Base-by-base conservation (phyloP, 2,888 invertebrate genomes). In the Drosophila eohydei region DNA sequence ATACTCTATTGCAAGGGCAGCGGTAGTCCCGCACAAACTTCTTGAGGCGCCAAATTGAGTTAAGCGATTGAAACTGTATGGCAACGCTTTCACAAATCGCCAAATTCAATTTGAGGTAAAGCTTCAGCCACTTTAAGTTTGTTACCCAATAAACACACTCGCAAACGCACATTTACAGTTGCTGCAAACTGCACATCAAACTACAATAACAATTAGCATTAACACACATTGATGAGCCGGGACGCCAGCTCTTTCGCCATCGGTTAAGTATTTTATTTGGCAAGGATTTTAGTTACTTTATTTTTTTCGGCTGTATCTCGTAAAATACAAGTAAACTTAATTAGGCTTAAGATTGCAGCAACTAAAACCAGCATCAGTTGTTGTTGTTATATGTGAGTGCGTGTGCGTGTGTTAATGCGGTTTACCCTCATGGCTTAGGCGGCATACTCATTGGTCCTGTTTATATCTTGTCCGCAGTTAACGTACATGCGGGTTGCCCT, bases 201-300 rank as follows among this genome's bases (percentile, higher is more conserved):
- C 71, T 71, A 78, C 76, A 78, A 83, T 83, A 86, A 88, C 87
- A 88, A 83, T 86, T 88, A 83, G 70, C 78, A 86, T 86, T 86
- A 88, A 62, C 71, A 77, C 78, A 81, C 71, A 55, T 60, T 68
- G 59, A 56, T 44, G 54, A 51, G 56, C 32, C 30, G 26, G 50
- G 7, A 14, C 40, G 44, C 44, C 50, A 54, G 55, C 62, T 54
- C 63, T 60, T 55, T 68, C 66, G 75, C 50, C 63, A 68, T 67
- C 67, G 69, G 56, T 71, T 63, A 66, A 68, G 60, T 55, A 74
- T 70, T 66, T 50, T 71, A 71, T 75, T 71, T 65, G 63, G 60
- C 64, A 51, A 60, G 71, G 75, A 81, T 66, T 78, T 76, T 16
- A n/a, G 11, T 54, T 67, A 34, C 7, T 12, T 50, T 46, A 6